Percentiles rank a stretch among this genome's conserved stretches.
These are phyloP conservation scores for Nerophis lumbriciformis DNA, from an alignment of 2,113 vertebrate genomes.

Conservation along the genomic window DNA sequence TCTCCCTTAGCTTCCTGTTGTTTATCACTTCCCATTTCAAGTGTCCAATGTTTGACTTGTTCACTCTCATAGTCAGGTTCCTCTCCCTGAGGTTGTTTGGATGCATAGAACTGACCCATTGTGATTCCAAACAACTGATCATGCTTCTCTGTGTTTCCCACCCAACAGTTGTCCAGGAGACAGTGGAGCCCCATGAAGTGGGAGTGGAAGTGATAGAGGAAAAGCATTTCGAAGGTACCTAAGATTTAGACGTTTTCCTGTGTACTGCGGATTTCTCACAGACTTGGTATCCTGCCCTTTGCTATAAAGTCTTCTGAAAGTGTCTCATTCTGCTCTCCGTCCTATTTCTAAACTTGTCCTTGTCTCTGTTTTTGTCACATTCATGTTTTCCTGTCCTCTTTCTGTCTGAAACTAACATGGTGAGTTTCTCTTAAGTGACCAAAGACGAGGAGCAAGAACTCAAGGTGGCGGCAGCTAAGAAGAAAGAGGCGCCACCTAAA, in stretches of 20 bases:
- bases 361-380: background rate
- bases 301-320: constrained; percentile 14
- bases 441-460: constrained; percentile 47
- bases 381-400: background rate
- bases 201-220: constrained; percentile 75
- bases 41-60: constrained; percentile 21
- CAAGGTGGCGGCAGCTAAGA: constrained; percentile 28
- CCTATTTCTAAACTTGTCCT: background rate
- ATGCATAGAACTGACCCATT: background rate
- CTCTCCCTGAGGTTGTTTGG: background rate
- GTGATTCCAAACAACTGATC: background rate
- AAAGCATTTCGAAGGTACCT: constrained; percentile 59
- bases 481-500: constrained; percentile 48
- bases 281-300: background rate
- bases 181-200: constrained; percentile 72
- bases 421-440: constrained; percentile 57
- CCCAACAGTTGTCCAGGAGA: constrained; percentile 73
- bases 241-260: background rate
- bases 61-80: too few species aligned
- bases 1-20: constrained; percentile 18
- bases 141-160: background rate
- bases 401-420: constrained; percentile 33
- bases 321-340: background rate
- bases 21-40: constrained; percentile 43
- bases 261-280: too few species aligned